Base-by-base conservation (phyloP, 1,140 invertebrate species). In the Leptopilina clavipes region DNA sequence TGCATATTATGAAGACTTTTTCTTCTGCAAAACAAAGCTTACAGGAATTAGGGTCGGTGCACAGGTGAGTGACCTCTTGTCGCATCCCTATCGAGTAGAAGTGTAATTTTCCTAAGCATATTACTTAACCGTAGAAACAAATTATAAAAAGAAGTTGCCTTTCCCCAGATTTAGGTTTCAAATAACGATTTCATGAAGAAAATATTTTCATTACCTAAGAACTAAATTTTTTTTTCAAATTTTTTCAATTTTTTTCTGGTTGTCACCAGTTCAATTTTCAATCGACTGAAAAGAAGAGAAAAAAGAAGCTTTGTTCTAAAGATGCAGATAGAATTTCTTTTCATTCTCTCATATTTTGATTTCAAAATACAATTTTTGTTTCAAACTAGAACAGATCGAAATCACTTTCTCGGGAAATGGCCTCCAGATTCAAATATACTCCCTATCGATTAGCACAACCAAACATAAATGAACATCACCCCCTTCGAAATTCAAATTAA, bases 31-130 rank as follows among this genome's bases (percentile, higher is more conserved):
- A 37, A 65, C 59, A 65, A 65, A 65, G 59, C 59, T 65, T 65
- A 65, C 59, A 65, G 59, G 25, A 65, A 65, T 65, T 65, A 65
- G 19, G 59, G 59, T 37, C 59, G 22, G 59, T 65, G 59, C 59
- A 65, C 59, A 65, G 59, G 59, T 65, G 59, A 65, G 12, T n/a
- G 59, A 65, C 59, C 59, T 65, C 11, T 8, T 65, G 25, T 31
- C 59, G 59, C 25, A 65, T 37, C 59, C 59, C 59, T 31, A n/a
- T 45, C 12, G 59, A 31, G 22, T 65, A n/a, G 22, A 65, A 65
- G 25, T 65, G 9, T 37, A 65, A 14, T 14, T 65, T 65, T 65
- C n/a, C 59, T 31, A 65, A 65, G 59, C 22, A 65, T 12, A 65
- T 65, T 65, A 31, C 22, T 65, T 65, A 52, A 37, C 59, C 11